Base-by-base conservation (phyloP, 2,888 invertebrate genomes). In the Sinohyriopsis cumingii region DNA sequence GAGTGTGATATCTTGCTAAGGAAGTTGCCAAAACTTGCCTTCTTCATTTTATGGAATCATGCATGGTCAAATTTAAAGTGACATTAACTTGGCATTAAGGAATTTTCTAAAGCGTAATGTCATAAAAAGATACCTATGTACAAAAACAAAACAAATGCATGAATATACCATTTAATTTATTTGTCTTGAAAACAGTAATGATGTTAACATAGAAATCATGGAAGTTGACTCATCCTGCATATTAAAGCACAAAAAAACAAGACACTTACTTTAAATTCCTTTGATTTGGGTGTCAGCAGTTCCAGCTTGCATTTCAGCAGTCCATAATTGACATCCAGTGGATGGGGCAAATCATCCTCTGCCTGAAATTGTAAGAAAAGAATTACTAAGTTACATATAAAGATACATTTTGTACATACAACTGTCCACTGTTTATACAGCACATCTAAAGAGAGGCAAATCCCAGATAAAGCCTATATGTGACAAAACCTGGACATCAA, bases 251-350 rank as follows among this genome's bases (percentile, higher is more conserved):
- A 33, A 12, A 45, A 3, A 45, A 45, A 45, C 45, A 45, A 3
- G 45, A 55, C 18, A 67, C 69, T 69, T 68, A 88, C 88, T 84
- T 89, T 84, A 67, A 75, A 89, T 53, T 89, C 87, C n/a, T 82
- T 68, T 6, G 82, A 78, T 56, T 82, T 85, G 54, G 83, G 77
- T 57, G 86, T 82, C 22, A 91, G n/a, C 33, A 78, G 79, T 19
- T 85, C 83, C 62, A 91, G 79, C 15, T 83, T 77, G 84, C 90
- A 89, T 22, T 88, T 86, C 57, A 91, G 81, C 57, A 88, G 76
- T 24, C 82, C 80, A 80, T 91, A 91, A 68, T 90, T 87, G 9
- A 83, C 81, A 81, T 91, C 90, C 19, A 88, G 63, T 7, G 89
- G 89, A 80, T 90, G 84, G 7, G 87, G 83, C 19, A 79, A 72